Evolutionary conservation across 2,113 vertebrate genomes (phyloP), one percentile per base, ranked within the genome.

Genomic region (Gila orcuttii): DNA sequence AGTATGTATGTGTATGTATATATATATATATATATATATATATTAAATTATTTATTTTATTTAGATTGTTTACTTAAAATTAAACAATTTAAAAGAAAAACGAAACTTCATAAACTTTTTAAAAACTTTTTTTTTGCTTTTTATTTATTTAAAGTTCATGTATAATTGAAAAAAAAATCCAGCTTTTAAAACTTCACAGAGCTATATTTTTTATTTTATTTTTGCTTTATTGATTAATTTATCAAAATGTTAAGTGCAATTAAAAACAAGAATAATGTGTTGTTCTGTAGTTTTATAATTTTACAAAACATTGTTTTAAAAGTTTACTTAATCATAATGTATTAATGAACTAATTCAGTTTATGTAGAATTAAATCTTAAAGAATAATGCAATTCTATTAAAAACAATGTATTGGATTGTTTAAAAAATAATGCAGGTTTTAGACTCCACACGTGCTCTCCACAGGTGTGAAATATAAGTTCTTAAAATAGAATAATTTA

Each of bases 391-490:
- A 71, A 2, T 25, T 74, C 42, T 50, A 28, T 28, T 28, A 6
- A 17, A 50, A 28, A 75, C 45, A n/a, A 25, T 8, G 2, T 45
- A 23, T 23, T 47, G 2, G 11, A 74, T 25, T 71, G 42, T 73
- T 73, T 23, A n/a, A n/a, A 28, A 75, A 50, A 13, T 15, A 75
- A 6, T 17, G 50, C n/a, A 28, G 11, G n/a, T 3, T 79, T 28
- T 17, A 5, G 10, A 50, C 39, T 15, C 39, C 25, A 25, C 69
- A 45, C 68, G n/a, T 66, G 15, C 45, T 21, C 42, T 84, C 84
- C 71, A 78, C 81, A 84, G 86, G 79, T 80, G 55, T 84, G 19
- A 42, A 47, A 66, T 84, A 59, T 57, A 85, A 47, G 45, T 85
- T 82, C 79, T 28, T 8, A 19, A 78, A 52, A 71, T 68, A 33